These are phyloP conservation scores for Lasioglossum figueresi DNA, from an alignment of 2,888 invertebrate species.

Conservation along the genomic window DNA sequence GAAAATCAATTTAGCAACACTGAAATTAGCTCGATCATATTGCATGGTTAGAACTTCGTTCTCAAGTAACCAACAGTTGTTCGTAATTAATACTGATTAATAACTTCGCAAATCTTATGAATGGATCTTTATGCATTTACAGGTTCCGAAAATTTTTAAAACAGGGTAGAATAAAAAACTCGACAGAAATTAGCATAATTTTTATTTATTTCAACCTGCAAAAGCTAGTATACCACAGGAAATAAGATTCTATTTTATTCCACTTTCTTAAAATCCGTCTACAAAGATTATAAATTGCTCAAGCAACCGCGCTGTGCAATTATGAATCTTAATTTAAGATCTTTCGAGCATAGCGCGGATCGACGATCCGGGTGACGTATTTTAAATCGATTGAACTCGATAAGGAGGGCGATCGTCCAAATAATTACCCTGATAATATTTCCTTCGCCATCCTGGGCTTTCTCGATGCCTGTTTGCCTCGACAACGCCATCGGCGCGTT, in stretches of 20 bases:
- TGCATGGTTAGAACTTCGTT: neutral
- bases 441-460: neutral
- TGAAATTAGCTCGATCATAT: neutral
- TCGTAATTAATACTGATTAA: neutral
- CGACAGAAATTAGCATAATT: too few relatives aligned
- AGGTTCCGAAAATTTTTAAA: too few relatives aligned
- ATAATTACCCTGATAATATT: neutral
- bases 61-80: neutral
- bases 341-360: neutral
- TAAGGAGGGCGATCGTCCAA: neutral
- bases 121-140: too few relatives aligned
- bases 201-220: too few relatives aligned
- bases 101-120: neutral
- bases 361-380: neutral
- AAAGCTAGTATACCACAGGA: too few relatives aligned
- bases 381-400: neutral
- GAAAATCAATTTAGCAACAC: neutral
- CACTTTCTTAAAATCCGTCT: too few relatives aligned
- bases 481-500: constrained; percentile 40
- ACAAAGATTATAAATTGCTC: too few relatives aligned
- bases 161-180: too few relatives aligned
- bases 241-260: too few relatives aligned
- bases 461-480: neutral
- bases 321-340: too few relatives aligned
- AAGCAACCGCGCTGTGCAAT: too few relatives aligned